Conservation (phyloP, 2,113 vertebrate genomes). For the Austrofundulus limnaeus region DNA sequence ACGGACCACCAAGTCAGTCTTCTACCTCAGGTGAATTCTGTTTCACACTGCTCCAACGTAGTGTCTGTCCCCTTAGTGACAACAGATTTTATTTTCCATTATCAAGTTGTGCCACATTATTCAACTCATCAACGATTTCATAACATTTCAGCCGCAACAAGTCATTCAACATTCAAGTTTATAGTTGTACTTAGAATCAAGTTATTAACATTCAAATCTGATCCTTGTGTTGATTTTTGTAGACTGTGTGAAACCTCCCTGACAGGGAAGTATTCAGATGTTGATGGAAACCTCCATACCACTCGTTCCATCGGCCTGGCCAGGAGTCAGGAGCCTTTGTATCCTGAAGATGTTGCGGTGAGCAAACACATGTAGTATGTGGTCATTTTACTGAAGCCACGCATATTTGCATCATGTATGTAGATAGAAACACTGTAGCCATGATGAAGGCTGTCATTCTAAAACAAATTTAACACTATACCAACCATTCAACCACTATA, state of each 20-base stretch:
- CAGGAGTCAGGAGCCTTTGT: slow-evolving; percentile 92
- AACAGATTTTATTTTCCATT: no score
- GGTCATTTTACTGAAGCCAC: neutral
- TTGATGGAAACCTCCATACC: slow-evolving; percentile 72
- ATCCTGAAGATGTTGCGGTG: slow-evolving; percentile 84
- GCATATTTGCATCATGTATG: neutral
- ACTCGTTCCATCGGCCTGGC: slow-evolving; percentile 84
- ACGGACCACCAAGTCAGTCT: slow-evolving; percentile 93
- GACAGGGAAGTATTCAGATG: slow-evolving; percentile 84
- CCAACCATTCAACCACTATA: no score
- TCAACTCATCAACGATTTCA: no score
- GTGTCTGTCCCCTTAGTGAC: no score
- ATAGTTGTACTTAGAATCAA: no score
- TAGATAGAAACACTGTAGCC: neutral
- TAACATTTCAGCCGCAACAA: no score
- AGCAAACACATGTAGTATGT: slow-evolving; percentile 18
- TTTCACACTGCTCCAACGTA: neutral
- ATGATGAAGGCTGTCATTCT: no score
- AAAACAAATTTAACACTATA: no score
- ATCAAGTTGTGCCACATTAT: no score
- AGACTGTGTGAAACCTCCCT: slow-evolving; percentile 92
- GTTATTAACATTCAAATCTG: no score
- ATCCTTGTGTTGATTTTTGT: neutral
- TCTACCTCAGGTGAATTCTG: slow-evolving; percentile 84
- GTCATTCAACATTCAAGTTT: no score